phyloP scores from a whole-genome alignment of 2,888 invertebrate species.

The Tinea semifulvella region DNA sequence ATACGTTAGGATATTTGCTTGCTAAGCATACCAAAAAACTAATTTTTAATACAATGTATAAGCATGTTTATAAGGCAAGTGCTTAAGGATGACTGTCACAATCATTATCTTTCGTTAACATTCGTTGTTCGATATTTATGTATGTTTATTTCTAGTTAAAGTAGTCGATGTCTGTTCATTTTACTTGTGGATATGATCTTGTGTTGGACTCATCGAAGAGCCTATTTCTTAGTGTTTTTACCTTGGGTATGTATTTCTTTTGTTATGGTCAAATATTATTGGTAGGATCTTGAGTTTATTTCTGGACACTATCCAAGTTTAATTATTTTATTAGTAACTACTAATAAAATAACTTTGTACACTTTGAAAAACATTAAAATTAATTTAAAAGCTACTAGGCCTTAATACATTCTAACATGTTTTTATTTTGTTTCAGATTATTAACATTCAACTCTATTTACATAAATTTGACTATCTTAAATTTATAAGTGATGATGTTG shows the following conservation, averaged over 20 bases:
- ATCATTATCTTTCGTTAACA: conserved; percentile 8
- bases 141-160: conserved; percentile 8
- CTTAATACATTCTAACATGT: too few species aligned
- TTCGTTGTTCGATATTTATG: conserved; percentile 6
- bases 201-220: background rate
- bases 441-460: background rate
- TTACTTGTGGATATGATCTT: background rate
- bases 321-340: background rate
- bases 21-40: background rate
- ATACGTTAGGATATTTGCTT: background rate
- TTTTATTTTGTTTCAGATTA: conserved; percentile 1
- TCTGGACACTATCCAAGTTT: too few species aligned
- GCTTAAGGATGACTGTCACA: conserved; percentile 3
- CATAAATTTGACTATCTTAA: too few species aligned
- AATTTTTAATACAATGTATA: background rate
- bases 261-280: too few species aligned
- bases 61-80: background rate
- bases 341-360: background rate
- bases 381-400: too few species aligned
- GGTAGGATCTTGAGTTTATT: too few species aligned
- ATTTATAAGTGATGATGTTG: conserved; percentile 2
- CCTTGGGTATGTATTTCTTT: background rate
- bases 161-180: conserved; percentile 5
- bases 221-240: background rate
- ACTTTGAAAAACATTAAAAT: too few species aligned